Conservation (phyloP, 2,888 invertebrate genomes). For the Hylaea fasciaria region DNA sequence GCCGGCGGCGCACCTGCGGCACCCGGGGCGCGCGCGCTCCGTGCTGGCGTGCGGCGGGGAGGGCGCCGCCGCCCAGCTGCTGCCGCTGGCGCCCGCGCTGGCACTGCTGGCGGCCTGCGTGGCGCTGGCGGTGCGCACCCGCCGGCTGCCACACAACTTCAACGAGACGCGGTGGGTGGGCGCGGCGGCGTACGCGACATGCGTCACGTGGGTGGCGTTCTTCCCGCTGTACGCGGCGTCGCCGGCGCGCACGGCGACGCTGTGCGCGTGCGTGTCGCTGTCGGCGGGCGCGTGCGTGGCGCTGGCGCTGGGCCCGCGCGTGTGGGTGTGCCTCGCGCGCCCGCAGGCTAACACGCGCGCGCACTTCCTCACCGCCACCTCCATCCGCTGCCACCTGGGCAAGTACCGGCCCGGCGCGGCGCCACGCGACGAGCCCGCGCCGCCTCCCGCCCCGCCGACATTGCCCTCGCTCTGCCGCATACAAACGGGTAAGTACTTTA, state of each 20-base stretch:
- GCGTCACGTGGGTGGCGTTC: conserved; percentile 92
- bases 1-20: conserved; percentile 82
- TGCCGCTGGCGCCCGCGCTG: conserved; percentile 89
- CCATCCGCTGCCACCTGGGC: conserved; percentile 89
- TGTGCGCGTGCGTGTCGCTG: conserved; percentile 89
- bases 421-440: conserved; percentile 32
- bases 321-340: conserved; percentile 88
- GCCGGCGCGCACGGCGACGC: conserved; percentile 57
- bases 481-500: no score
- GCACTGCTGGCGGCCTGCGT: conserved; percentile 90
- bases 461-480: conserved; percentile 3
- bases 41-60: conserved; percentile 86
- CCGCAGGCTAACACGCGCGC: conserved; percentile 91
- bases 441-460: no score
- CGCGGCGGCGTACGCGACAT: conserved; percentile 92
- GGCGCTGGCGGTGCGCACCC: conserved; percentile 90
- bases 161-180: conserved; percentile 91
- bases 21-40: conserved; percentile 80
- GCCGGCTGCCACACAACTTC: conserved; percentile 93
- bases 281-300: conserved; percentile 89
- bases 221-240: conserved; percentile 87
- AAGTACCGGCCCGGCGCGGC: conserved; percentile 44
- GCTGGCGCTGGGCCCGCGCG: conserved; percentile 90
- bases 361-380: conserved; percentile 89
- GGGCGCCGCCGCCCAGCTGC: conserved; percentile 81